Conservation (phyloP, 2,113 vertebrate species). For the Melanostigma gelatinosum region DNA sequence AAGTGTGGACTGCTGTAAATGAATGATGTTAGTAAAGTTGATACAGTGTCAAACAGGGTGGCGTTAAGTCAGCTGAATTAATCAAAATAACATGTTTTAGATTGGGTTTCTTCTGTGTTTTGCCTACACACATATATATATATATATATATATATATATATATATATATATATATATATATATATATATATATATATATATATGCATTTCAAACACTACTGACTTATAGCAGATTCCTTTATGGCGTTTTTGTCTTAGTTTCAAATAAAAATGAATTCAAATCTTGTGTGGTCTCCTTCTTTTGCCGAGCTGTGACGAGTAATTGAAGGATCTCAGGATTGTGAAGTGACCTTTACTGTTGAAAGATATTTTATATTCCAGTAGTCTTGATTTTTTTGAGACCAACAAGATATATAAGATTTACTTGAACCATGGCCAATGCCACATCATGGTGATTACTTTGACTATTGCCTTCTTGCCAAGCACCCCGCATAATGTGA, state of each 20-base stretch:
- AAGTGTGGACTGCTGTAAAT: conserved; percentile 19
- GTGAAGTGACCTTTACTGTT: conserved; percentile 38
- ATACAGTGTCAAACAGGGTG: conserved; percentile 1
- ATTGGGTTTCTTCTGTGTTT: no score
- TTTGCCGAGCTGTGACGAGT: neutral
- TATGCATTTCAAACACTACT: neutral
- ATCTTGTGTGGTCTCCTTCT: neutral
- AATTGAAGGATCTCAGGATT: conserved; percentile 22
- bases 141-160: no score
- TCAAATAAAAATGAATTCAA: no score
- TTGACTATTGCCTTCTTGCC: neutral
- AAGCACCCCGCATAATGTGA: neutral
- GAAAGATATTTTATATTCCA: conserved; percentile 13
- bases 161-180: no score
- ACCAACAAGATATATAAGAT: neutral
- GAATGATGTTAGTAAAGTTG: conserved; percentile 30
- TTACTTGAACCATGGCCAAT: neutral
- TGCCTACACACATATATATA: no score
- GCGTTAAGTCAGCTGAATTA: conserved; percentile 38
- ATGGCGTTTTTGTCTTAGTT: neutral
- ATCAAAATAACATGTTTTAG: conserved; percentile 5
- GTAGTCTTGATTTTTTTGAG: neutral
- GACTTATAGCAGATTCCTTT: neutral
- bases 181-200: no score
- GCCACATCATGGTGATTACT: neutral